A percentile compares a stretch with the other conserved stretches of the same genome.
phyloP scores from a whole-genome alignment of 2,797 vertebrate species.

The Selene dorsalis region DNA sequence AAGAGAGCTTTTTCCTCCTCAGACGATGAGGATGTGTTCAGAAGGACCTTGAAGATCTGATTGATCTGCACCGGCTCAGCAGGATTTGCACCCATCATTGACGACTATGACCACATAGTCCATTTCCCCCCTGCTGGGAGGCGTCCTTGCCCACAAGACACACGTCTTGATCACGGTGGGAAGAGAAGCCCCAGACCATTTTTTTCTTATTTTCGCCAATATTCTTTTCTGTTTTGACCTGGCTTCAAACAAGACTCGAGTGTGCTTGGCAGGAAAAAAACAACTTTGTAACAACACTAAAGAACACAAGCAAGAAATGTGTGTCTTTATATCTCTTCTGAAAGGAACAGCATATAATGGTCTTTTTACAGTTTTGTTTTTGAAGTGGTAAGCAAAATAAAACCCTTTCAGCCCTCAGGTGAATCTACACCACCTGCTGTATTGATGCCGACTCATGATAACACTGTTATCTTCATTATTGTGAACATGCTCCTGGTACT shows the following conservation, averaged over 20 bases:
- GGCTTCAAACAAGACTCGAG: slow-evolving; percentile 44
- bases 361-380: slow-evolving; percentile 54
- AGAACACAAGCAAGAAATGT: background rate
- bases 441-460: slow-evolving; percentile 22
- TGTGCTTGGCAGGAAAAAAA: slow-evolving; percentile 42
- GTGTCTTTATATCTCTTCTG: slow-evolving; percentile 22
- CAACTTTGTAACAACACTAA: slow-evolving; percentile 50
- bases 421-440: slow-evolving; percentile 7
- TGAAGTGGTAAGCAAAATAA: slow-evolving; percentile 41
- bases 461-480: slow-evolving; percentile 22
- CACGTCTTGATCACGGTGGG: slow-evolving; percentile 61
- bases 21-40: slow-evolving; percentile 75
- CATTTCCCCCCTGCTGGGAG: slow-evolving; percentile 30
- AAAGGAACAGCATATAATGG: slow-evolving; percentile 34
- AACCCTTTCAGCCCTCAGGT: slow-evolving; percentile 26
- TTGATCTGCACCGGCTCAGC: slow-evolving; percentile 74
- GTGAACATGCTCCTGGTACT: slow-evolving; percentile 2
- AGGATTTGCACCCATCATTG: slow-evolving; percentile 50
- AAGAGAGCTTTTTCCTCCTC: slow-evolving; percentile 62
- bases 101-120: slow-evolving; percentile 42
- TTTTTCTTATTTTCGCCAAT: slow-evolving; percentile 61
- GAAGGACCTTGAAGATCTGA: slow-evolving; percentile 70
- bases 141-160: slow-evolving; percentile 51
- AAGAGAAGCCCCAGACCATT: slow-evolving; percentile 44
- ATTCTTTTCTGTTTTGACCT: slow-evolving; percentile 42